Evolutionary conservation across 1,140 invertebrate species (phyloP), one percentile per base, ranked within the genome.

Genomic region (Diabrotica virgifera): DNA sequence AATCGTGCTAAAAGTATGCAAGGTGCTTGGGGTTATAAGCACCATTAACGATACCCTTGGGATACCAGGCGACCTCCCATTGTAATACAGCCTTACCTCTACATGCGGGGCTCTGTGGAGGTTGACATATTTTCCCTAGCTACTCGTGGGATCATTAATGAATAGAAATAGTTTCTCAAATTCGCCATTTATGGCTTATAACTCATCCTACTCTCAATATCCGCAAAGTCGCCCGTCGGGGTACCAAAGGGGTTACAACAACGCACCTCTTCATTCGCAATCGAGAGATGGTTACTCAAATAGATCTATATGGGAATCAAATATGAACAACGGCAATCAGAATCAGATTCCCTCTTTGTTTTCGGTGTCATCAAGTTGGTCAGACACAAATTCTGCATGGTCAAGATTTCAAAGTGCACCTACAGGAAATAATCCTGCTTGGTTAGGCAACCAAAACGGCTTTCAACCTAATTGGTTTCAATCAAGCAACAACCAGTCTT

Each of bases 61-160:
- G 58, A 50, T 50, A 59, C 14, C 12, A 13, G 58, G 58, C 58
- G 58, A 11, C 12, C 8, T 59, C 38, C 58, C 58, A 59, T 51
- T 59, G 58, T 35, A 24, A 50, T 50, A 5, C 10, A 50, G 46
- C 58, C 58, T 59, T 59, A 9, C 38, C 24, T 10, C 58, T 51
- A 24, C 40, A 59, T 11, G 58, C 58, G 58, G 58, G 58, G 58
- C 58, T 59, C 58, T 59, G 58, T 24, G 40, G 58, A 14, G 24
- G 38, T 51, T 12, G 37, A 59, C 58, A 24, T 10, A 11, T 46
- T 46, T 59, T 59, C 58, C 58, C 58, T 59, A 59, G 58, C 58
- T 59, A 50, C 46, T 59, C 58, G 58, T 59, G 58, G 58, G 58
- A 59, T 12, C 40, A 51, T 14, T 14, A 46, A 59, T 59, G 58